These are phyloP conservation scores for Scaptomyza tumidula DNA, from an alignment of 2,888 invertebrate genomes.

Conservation along the genomic window DNA sequence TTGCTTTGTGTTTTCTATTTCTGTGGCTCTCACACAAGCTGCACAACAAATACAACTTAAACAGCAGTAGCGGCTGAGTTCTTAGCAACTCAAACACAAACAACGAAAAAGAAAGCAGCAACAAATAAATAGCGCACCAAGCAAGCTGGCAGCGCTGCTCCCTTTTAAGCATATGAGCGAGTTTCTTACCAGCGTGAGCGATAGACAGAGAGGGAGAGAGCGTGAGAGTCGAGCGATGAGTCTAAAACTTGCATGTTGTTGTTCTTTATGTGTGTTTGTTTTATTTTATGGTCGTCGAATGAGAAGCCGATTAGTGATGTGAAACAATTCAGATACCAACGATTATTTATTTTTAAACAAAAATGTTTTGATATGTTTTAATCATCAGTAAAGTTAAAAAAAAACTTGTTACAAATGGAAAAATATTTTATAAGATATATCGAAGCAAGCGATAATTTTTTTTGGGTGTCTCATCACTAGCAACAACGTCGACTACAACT, in stretches of 20 bases:
- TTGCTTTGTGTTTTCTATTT: constrained; percentile 66
- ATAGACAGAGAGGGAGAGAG: constrained; percentile 21
- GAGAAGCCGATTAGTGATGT: constrained; percentile 14
- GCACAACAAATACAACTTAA: constrained; percentile 23
- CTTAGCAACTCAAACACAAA: constrained; percentile 19
- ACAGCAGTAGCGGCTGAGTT: not conserved
- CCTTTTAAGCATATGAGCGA: constrained; percentile 37
- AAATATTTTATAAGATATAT: not conserved
- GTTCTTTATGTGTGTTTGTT: constrained; percentile 22
- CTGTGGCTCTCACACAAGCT: constrained; percentile 50
- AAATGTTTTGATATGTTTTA: no score
- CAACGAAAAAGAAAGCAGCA: constrained; percentile 47
- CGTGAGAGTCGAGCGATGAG: constrained; percentile 4
- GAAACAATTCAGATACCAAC: not conserved
- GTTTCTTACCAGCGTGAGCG: constrained; percentile 28
- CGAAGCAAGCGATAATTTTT: not conserved
- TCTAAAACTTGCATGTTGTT: not conserved
- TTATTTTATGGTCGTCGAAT: constrained; percentile 27
- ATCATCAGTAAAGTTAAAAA: no score
- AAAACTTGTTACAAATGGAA: no score
- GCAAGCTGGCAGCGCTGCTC: constrained; percentile 37
- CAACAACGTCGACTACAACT: constrained; percentile 42
- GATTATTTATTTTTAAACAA: not conserved
- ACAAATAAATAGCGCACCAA: constrained; percentile 43
- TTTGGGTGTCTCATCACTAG: not conserved